Base-by-base conservation (phyloP, 2,113 vertebrate species). In the Macroglossus sobrinus region DNA sequence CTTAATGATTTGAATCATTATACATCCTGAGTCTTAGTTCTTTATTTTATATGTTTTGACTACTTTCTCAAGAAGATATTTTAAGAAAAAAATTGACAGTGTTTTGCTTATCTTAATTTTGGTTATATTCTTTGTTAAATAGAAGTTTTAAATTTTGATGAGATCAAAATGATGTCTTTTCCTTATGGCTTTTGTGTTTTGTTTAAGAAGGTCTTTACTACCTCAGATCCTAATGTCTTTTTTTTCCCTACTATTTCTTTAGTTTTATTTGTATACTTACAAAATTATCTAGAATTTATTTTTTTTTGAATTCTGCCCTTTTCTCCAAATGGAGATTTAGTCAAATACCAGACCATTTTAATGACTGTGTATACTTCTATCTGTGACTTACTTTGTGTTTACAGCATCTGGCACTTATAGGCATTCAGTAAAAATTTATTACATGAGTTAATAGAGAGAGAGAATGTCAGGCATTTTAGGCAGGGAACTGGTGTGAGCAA, bases 391-490 rank as follows among this genome's bases (percentile, higher is more conserved):
- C 28, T 88, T 78, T 87, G 57, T 89, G 47, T 64, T 97, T 82
- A 89, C 76, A 76, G 43, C 86, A 97, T 76, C 72, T 87, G 88
- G 74, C 84, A 85, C 26, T 61, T 74, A 38, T 0, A 86, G 63
- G 57, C 79, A 45, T 94, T 91, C 53, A 63, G 47, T 74, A 81
- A 86, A 85, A 91, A 66, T 45, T 74, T 69, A 82, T 47, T 69
- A 68, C 43, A 68, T 61, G 38, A 63, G 55, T 82, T 81, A 84
- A 26, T 33, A 38, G 91, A 61, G 71, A 93, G 61, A 40, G 91
- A 68, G 95, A 96, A 97, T 96, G 84, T 80, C 90, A 93, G 84
- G 92, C 86, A 96, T 94, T 92, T 96, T 92, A 71, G 87, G 82
- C 59, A 75, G 84, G 81, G 84, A 91, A 64, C 87, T 95, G 63